Conservation (phyloP, 2,888 invertebrate genomes). For the Tenthredo notha region DNA sequence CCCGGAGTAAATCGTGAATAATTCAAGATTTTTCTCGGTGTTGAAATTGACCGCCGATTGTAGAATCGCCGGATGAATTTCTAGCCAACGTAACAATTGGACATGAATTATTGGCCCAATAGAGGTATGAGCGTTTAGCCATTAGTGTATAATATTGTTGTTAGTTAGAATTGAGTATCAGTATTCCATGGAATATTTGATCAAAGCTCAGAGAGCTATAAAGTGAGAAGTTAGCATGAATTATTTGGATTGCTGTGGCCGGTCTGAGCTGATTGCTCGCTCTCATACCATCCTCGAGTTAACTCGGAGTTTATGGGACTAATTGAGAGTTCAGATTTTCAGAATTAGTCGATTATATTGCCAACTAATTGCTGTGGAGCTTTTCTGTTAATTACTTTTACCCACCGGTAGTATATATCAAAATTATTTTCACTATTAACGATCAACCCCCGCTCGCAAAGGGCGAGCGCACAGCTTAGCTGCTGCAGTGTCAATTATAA, state of each 20-base stretch:
- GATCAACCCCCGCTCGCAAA: background rate
- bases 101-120: background rate
- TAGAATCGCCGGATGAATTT: background rate
- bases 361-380: slow-evolving; percentile 58
- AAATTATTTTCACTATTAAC: slow-evolving; percentile 3
- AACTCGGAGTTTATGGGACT: slow-evolving; percentile 60
- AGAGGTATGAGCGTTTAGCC: background rate
- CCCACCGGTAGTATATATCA: background rate
- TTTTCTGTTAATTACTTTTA: slow-evolving; percentile 68
- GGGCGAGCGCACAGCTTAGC: background rate
- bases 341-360: slow-evolving; percentile 51
- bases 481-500: background rate
- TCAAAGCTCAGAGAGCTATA: background rate
- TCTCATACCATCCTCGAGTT: slow-evolving; percentile 14
- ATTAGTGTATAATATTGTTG: background rate
- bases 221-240: slow-evolving; percentile 9
- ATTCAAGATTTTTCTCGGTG: too few species aligned
- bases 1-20: too few species aligned
- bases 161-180: background rate
- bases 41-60: background rate
- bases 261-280: background rate
- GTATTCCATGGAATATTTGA: background rate
- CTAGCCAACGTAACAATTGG: background rate
- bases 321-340: slow-evolving; percentile 65
- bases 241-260: slow-evolving; percentile 15